A percentile compares a stretch with the other conserved stretches of the same genome.
phyloP scores from a whole-genome alignment of 2,797 vertebrate genomes.

The Malurus splendens region DNA sequence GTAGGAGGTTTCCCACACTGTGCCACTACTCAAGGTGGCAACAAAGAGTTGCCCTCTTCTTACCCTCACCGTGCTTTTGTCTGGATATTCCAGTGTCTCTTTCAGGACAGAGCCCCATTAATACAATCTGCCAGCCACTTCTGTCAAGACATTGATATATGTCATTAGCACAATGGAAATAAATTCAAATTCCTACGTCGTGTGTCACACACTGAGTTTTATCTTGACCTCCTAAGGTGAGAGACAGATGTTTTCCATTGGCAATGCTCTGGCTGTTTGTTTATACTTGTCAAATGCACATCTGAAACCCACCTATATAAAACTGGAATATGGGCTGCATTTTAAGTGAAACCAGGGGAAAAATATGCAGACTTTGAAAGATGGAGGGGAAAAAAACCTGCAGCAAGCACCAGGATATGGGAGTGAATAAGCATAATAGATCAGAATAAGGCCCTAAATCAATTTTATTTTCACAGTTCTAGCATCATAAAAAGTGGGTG shows the following conservation, averaged over 20 bases:
- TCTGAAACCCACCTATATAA: slow-evolving; percentile 67
- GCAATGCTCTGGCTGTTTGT: slow-evolving; percentile 53
- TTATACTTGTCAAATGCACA: slow-evolving; percentile 50
- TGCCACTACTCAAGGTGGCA: background rate
- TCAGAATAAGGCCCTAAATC: slow-evolving; percentile 73
- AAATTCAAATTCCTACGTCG: slow-evolving; percentile 22
- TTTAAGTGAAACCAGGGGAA: slow-evolving; percentile 54
- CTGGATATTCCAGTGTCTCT: background rate
- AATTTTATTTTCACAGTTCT: slow-evolving; percentile 76
- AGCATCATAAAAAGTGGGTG: slow-evolving; percentile 76
- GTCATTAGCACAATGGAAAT: slow-evolving; percentile 34
- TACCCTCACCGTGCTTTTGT: background rate
- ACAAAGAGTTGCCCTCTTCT: background rate
- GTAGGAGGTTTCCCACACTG: background rate
- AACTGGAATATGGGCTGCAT: slow-evolving; percentile 46
- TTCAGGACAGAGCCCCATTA: background rate
- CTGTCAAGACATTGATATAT: slow-evolving; percentile 22
- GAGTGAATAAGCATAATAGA: slow-evolving; percentile 70
- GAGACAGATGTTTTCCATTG: slow-evolving; percentile 67
- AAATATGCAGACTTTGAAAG: slow-evolving; percentile 34
- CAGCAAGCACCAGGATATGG: slow-evolving; percentile 65
- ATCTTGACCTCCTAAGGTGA: slow-evolving; percentile 70
- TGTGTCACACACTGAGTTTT: slow-evolving; percentile 51
- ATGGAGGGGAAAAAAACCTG: slow-evolving; percentile 37
- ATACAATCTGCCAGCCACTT: background rate